phyloP scores from a whole-genome alignment of 2,797 vertebrate species.

The Galaxias olidus region DNA sequence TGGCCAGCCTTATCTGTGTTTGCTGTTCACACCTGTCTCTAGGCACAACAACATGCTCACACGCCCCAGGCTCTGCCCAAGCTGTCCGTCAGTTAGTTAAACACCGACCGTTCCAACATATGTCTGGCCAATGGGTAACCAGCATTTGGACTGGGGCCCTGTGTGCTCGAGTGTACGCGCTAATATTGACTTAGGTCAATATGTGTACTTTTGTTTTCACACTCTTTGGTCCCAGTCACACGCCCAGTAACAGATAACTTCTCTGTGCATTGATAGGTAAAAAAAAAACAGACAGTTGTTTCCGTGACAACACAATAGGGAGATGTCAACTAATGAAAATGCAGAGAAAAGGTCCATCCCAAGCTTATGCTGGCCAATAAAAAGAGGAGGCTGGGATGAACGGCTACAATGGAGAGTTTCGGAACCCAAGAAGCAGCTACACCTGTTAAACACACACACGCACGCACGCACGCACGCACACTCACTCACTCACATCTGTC shows the following conservation, averaged over 20 bases:
- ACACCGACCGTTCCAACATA: too few relatives aligned
- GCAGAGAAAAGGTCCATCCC: constrained; percentile 3
- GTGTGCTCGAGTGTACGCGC: too few relatives aligned
- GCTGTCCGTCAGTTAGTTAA: too few relatives aligned
- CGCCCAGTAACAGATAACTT: neutral
- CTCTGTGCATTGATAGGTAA: constrained; percentile 1
- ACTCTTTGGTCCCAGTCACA: neutral
- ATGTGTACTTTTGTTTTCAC: too few relatives aligned
- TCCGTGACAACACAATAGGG: constrained; percentile 3
- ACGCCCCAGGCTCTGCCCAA: too few relatives aligned
- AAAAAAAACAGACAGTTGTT: neutral
- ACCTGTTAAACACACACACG: neutral
- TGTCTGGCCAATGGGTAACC: too few relatives aligned
- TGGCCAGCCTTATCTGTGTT: constrained; percentile 23
- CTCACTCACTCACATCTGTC: too few relatives aligned
- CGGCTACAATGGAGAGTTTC: constrained; percentile 15
- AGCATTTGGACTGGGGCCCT: too few relatives aligned
- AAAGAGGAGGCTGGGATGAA: constrained; percentile 1
- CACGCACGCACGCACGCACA: too few relatives aligned
- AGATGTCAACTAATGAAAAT: constrained; percentile 20
- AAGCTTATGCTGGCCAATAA: constrained; percentile 4
- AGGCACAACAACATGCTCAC: neutral
- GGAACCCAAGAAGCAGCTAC: constrained; percentile 20
- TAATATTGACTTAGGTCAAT: too few relatives aligned
- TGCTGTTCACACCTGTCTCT: constrained; percentile 1